Percentiles rank a stretch among this genome's conserved stretches.
Conservation (phyloP, 1,140 invertebrate species). For the Solenopsis fugax region DNA sequence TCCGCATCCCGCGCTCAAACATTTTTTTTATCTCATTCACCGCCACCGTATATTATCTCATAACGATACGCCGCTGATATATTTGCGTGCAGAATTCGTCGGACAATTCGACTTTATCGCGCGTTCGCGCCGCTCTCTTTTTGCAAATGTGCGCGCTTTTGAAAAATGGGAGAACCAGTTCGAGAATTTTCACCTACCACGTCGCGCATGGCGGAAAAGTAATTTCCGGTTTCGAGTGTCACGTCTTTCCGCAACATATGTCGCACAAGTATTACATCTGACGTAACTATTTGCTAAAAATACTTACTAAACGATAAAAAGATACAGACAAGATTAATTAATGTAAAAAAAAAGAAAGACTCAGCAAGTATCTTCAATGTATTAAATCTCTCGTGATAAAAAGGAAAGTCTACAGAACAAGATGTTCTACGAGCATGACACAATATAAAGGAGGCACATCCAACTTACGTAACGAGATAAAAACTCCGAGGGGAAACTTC, state of each 20-base stretch:
- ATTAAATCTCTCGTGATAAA: conserved; percentile 3
- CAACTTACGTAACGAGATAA: conserved; percentile 49
- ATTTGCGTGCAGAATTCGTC: not conserved
- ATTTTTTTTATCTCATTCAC: conserved; percentile 65
- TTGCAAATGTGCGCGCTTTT: not conserved
- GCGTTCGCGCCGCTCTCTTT: not conserved
- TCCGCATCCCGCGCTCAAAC: not conserved
- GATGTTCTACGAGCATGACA: not conserved
- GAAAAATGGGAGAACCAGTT: conserved; percentile 40
- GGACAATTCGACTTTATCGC: conserved; percentile 23
- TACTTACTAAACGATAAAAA: not conserved
- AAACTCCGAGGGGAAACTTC: conserved; percentile 42
- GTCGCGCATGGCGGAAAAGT: not conserved
- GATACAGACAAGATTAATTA: not conserved
- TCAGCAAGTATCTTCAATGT: not conserved
- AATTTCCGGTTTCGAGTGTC: conserved; percentile 46
- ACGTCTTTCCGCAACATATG: not conserved
- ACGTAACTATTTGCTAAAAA: not conserved
- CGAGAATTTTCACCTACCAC: conserved; percentile 41
- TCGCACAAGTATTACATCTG: conserved; percentile 19
- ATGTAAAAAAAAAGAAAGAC: not conserved
- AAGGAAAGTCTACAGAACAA: not conserved
- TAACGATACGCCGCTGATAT: conserved; percentile 54
- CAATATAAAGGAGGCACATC: conserved; percentile 14
- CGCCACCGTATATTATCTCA: conserved; percentile 22